Evolutionary conservation across 2,888 invertebrate species (phyloP), one percentile per base, ranked within the genome.

Genomic region (Melanostoma mellinum): DNA sequence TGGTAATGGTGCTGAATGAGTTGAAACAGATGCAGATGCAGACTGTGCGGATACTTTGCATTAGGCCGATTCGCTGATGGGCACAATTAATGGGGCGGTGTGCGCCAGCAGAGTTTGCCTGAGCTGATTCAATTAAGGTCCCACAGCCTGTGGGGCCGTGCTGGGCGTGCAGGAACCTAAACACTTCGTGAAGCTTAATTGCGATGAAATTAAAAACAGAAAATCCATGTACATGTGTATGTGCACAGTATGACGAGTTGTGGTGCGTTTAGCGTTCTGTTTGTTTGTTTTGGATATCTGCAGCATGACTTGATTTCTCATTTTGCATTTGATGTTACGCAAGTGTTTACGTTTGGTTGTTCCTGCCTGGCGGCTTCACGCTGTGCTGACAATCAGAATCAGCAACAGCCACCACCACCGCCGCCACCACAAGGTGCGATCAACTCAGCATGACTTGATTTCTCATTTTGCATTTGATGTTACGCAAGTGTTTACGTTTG

Each of bases 41-140:
- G 10, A 38, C 46, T 46, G 48, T 38, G 35, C 3, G 50, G 73
- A 63, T 78, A 56, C 56, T 55, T 35, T 32, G 55, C 63, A 69
- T 69, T 61, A 74, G 78, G 42, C 58, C 61, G 55, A 61, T 56
- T 69, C 48, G 84, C 84, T 71, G 84, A 84, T 79, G 79, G 79
- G 79, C 74, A 71, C 79, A 71, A 84, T 84, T 84, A 79, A 75
- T 75, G 79, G 79, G 71, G 69, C 58, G 84, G 84, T 67, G 74
- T 40, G 60, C 65, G 60, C 71, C 73, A 69, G 74, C 67, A 69
- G 56, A 42, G 60, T 20, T 20, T 55, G 60, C 82, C 53, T 69
- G 58, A 55, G 53, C 74, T 61, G 79, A 84, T 79, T 84, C 79
- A 79, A 84, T 84, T 84, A 78, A 71, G 69, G 63, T 40, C 68